A percentile compares a stretch with the other conserved stretches of the same genome.
phyloP scores from a whole-genome alignment of 2,113 vertebrate species.

The Atrichornis clamosus region DNA sequence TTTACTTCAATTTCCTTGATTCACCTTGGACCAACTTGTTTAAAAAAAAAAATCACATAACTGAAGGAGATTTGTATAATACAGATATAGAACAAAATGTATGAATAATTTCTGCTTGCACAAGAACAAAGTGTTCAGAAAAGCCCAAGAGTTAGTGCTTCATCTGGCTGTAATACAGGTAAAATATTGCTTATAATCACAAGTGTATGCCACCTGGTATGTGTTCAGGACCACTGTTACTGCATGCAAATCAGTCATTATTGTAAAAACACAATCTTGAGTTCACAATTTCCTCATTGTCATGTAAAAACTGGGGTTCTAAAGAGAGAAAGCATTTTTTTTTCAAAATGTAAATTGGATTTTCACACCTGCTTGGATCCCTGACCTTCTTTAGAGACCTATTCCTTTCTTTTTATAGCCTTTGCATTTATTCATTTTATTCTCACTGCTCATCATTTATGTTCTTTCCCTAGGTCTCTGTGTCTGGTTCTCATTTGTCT shows the following conservation, averaged over 20 bases:
- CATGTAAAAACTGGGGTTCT: background rate
- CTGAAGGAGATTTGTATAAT: background rate
- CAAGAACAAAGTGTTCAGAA: background rate
- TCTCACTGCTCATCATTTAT: background rate
- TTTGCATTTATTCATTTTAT: background rate
- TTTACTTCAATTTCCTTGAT: background rate
- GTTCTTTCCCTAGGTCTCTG: background rate
- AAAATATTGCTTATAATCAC: background rate
- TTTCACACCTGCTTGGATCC: background rate
- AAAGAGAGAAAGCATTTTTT: background rate
- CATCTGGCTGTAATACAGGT: background rate
- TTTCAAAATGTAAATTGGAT: background rate
- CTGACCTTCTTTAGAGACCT: background rate
- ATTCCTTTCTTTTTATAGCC: background rate
- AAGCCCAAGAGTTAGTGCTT: background rate
- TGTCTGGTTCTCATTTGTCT: background rate
- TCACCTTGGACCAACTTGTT: background rate
- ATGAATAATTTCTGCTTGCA: background rate
- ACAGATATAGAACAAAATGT: background rate
- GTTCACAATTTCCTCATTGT: background rate
- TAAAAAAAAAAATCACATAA: background rate
- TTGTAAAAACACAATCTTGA: background rate
- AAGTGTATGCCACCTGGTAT: background rate
- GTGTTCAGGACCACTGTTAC: background rate
- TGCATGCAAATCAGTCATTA: background rate